Conservation (phyloP, 2,888 invertebrate species). For the Tricholauxania praeusta region DNA sequence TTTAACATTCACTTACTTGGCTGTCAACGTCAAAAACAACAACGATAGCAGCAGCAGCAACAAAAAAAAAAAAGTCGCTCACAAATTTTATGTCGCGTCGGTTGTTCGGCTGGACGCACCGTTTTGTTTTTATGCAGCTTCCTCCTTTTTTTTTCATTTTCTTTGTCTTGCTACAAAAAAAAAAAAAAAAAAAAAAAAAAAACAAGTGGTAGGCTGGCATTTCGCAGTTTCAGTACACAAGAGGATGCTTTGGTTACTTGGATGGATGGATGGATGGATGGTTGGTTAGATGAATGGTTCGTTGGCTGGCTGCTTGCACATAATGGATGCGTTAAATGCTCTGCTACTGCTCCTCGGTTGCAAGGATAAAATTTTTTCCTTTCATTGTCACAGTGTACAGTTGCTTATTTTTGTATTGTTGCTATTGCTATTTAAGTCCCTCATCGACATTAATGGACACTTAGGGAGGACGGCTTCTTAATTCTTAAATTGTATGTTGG, state of each 20-base stretch:
- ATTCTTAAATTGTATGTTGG: no score
- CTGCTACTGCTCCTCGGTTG: no score
- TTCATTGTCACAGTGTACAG: no score
- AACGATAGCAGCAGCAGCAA: background rate
- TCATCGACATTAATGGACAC: no score
- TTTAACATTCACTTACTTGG: slow-evolving; percentile 29
- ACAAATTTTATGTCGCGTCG: slow-evolving; percentile 3
- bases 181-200: background rate
- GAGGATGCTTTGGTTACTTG: slow-evolving; percentile 13
- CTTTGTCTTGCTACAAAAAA: background rate
- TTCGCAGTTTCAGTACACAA: slow-evolving; percentile 14
- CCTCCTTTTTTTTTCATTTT: background rate
- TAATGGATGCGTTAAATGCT: no score
- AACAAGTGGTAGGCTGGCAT: background rate
- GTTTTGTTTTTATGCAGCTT: slow-evolving; percentile 1
- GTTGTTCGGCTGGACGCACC: slow-evolving; percentile 13
- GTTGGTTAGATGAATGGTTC: background rate
- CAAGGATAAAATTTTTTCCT: no score
- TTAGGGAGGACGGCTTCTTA: no score
- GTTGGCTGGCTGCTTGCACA: background rate
- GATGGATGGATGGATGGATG: slow-evolving; percentile 3
- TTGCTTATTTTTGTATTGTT: no score
- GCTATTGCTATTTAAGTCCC: no score
- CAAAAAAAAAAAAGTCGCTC: background rate
- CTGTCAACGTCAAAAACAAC: slow-evolving; percentile 2